phyloP scores from a whole-genome alignment of 2,113 vertebrate species.

The Formicarius rufipectus region DNA sequence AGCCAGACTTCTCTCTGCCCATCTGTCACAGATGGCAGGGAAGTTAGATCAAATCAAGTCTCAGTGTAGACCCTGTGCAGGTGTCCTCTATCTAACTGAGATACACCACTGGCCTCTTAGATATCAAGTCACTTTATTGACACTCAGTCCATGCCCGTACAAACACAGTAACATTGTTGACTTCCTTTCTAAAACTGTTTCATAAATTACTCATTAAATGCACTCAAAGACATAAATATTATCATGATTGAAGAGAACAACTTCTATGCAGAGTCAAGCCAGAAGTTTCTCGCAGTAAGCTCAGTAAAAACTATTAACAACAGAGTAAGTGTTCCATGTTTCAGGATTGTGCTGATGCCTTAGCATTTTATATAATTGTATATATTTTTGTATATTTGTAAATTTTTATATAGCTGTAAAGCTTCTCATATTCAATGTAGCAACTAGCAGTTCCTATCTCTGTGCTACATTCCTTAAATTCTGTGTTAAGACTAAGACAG shows the following conservation, averaged over 20 bases:
- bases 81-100: not conserved
- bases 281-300: not conserved
- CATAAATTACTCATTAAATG: not conserved
- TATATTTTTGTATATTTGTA: too few relatives aligned
- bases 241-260: not conserved
- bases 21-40: not conserved
- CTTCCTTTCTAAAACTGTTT: not conserved
- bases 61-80: not conserved
- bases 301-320: not conserved
- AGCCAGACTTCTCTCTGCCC: not conserved
- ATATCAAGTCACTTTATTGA: not conserved
- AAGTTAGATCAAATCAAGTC: not conserved
- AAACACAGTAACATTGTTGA: not conserved
- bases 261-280: not conserved
- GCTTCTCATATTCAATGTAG: too few relatives aligned
- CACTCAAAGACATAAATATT: not conserved
- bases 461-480: too few relatives aligned
- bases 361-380: too few relatives aligned
- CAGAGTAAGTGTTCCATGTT: not conserved
- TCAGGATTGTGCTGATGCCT: not conserved
- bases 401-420: too few relatives aligned
- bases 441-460: too few relatives aligned
- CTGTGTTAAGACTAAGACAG: too few relatives aligned
- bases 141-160: not conserved
- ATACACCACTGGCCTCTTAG: not conserved